phyloP scores from a whole-genome alignment of 2,113 vertebrate species.

The Eurystomus gularis region DNA sequence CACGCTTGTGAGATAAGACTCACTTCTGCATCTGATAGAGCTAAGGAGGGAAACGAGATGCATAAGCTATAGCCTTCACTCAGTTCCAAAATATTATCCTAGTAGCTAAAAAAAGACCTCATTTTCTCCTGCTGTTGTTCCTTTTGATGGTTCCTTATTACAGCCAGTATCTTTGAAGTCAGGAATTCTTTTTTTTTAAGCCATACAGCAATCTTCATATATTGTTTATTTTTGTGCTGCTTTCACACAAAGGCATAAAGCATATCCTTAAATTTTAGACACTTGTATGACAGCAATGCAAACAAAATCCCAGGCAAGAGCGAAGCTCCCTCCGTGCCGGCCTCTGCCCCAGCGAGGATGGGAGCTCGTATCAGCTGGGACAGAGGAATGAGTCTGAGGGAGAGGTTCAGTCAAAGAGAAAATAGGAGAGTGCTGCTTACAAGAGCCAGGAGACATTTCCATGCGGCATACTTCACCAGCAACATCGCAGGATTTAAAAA shows the following conservation, averaged over 20 bases:
- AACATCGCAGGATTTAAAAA: not conserved
- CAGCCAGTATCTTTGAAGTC: not conserved
- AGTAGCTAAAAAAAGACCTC: not conserved
- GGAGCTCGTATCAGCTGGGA: not conserved
- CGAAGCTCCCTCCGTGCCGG: not conserved
- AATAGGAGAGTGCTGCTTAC: not conserved
- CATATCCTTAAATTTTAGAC: not conserved
- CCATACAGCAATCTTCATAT: not conserved
- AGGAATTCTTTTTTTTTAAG: not conserved
- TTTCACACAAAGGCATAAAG: not conserved
- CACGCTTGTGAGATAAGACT: not conserved
- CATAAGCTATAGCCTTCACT: not conserved
- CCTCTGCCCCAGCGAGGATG: not conserved
- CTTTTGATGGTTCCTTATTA: not conserved
- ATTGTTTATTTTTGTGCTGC: not conserved
- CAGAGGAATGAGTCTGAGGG: not conserved
- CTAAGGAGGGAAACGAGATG: constrained; percentile 2
- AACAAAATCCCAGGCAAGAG: not conserved
- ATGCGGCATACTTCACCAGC: not conserved
- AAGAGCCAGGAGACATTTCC: constrained; percentile 25
- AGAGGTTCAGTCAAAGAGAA: not conserved
- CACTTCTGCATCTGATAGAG: not conserved
- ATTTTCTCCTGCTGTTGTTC: not conserved
- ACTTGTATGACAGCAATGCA: not conserved
- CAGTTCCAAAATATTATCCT: not conserved